Evolutionary conservation across 2,113 vertebrate species (phyloP).

Genomic region (Brienomyrus brachyistius): DNA sequence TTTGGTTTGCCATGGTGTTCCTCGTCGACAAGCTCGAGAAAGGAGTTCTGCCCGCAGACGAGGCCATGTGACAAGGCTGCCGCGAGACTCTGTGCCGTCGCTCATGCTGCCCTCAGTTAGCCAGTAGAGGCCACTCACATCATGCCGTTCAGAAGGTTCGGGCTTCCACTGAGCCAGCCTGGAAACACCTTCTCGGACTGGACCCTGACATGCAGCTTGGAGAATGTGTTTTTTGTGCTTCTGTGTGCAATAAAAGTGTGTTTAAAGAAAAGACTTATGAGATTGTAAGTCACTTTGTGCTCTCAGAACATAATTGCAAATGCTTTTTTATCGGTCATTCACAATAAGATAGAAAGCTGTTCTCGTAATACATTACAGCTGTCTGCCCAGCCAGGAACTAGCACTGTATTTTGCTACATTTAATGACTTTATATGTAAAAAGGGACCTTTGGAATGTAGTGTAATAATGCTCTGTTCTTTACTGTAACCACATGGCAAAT

Average conservation of each 20-base stretch:
- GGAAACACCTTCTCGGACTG: background rate
- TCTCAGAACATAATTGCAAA: background rate
- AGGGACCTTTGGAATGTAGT: background rate
- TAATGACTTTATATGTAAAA: background rate
- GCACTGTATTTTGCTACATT: background rate
- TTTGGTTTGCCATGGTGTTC: background rate
- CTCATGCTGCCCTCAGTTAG: slow-evolving; percentile 77
- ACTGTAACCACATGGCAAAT: background rate
- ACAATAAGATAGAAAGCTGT: background rate
- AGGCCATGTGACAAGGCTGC: background rate
- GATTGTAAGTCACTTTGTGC: background rate
- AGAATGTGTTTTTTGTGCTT: background rate
- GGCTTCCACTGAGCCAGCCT: slow-evolving; percentile 21
- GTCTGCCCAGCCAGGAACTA: background rate
- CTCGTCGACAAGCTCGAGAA: background rate
- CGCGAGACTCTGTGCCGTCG: slow-evolving; percentile 43
- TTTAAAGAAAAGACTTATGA: background rate
- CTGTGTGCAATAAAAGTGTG: background rate
- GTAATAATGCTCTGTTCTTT: background rate
- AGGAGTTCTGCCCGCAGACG: background rate
- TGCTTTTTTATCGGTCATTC: background rate
- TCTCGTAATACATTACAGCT: background rate
- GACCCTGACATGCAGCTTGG: background rate
- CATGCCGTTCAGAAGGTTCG: slow-evolving; percentile 60
- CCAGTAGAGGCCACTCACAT: slow-evolving; percentile 98